Base-by-base conservation (phyloP, 2,113 vertebrate genomes). In the Monopterus albus region DNA sequence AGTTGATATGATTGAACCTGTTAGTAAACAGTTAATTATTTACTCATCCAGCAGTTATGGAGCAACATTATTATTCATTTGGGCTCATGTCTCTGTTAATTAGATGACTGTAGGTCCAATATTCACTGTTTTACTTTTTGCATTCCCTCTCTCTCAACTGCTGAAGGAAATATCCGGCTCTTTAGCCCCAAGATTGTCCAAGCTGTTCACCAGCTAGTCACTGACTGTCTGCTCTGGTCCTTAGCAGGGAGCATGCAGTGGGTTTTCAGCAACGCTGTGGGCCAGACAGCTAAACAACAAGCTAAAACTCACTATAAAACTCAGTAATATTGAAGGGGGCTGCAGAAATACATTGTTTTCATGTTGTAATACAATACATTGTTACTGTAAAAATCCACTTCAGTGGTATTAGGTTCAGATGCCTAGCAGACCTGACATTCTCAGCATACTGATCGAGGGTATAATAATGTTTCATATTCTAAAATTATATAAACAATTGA, bases 61-160 rank as follows among this genome's bases (percentile, higher is more conserved):
- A n/a, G n/a, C 20, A 31, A 7, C 10, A 23, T n/a, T n/a, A n/a
- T n/a, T n/a, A n/a, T n/a, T n/a, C n/a, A 59, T 36, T 63, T 50
- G 2, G 9, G 29, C 9, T 7, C 5, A 3, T 18, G 26, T 14
- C 40, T 36, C 28, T 23, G 26, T 6, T 14, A 6, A 39, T 26
- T 3, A 23, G 42, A 3, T 15, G 1, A n/a, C 51, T 15, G 0
- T 4, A 52, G 42, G 6, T 39, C 21, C 13, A 42, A 10, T 21
- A 21, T 25, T 42, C 1, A 14, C 25, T 35, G 15, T 11, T 60
- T 64, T 52, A 6, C 12, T 3, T 13, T 14, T 17, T 17, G 35
- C 40, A n/a, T 38, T 83, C 53, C 33, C 21, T 67, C 46, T 29
- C 45, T 13, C 42, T 36, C 63, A 39, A 18, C 29, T 31, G 29